These are phyloP conservation scores for Eulemur macaco DNA, from an alignment of 2,113 vertebrate genomes.

Conservation along the genomic window DNA sequence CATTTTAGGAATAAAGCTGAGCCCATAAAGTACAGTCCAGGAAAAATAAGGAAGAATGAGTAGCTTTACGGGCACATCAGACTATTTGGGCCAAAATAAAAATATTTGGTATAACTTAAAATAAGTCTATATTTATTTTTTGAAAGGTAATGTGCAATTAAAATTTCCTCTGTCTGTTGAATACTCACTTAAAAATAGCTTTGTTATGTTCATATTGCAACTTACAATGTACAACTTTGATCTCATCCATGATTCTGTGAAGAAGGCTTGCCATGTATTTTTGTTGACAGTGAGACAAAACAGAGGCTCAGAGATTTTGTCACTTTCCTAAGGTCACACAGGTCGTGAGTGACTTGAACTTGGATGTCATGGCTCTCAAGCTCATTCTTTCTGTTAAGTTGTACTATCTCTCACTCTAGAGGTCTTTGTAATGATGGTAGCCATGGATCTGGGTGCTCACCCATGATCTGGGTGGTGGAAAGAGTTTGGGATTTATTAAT, in stretches of 20 bases:
- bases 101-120: constrained; percentile 67
- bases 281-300: not conserved
- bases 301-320: not conserved
- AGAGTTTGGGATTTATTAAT: not conserved
- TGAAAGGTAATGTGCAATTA: constrained; percentile 43
- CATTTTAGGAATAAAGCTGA: constrained; percentile 64
- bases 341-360: not conserved
- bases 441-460: not conserved
- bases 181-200: constrained; percentile 8
- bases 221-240: not conserved
- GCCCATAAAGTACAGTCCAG: constrained; percentile 45
- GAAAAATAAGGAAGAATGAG: constrained; percentile 71
- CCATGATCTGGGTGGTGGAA: not conserved
- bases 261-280: not conserved
- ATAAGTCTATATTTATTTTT: constrained; percentile 64
- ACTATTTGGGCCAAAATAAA: constrained; percentile 58
- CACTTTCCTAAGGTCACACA: not conserved
- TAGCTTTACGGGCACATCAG: constrained; percentile 45
- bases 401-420: not conserved
- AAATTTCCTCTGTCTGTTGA: constrained; percentile 28
- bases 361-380: not conserved
- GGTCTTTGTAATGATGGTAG: not conserved
- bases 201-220: not conserved
- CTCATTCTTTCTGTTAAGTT: not conserved
- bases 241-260: not conserved